These are phyloP conservation scores for Fundulus diaphanus DNA, from an alignment of 2,797 vertebrate species.

Conservation along the genomic window DNA sequence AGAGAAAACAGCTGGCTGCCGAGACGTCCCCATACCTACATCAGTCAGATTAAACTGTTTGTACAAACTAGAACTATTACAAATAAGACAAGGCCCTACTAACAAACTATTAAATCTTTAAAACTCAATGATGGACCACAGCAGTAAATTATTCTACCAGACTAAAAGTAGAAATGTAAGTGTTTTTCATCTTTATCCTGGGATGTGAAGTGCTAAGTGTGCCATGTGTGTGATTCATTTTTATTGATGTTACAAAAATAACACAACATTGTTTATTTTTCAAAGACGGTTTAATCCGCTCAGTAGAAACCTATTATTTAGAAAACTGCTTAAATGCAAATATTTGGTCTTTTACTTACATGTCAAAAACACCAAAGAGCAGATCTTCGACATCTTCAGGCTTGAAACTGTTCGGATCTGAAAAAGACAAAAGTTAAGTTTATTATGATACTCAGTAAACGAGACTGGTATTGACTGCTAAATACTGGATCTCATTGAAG, in stretches of 20 bases:
- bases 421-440: neutral
- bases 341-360: slow-evolving; percentile 60
- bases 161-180: no score
- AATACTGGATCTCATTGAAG: no score
- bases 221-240: no score
- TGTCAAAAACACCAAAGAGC: slow-evolving; percentile 72
- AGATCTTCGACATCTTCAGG: slow-evolving; percentile 76
- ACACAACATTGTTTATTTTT: neutral
- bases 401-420: slow-evolving; percentile 24
- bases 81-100: no score
- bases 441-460: neutral
- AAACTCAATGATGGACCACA: no score
- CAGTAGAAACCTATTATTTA: neutral
- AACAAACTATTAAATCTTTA: no score
- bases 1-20: neutral
- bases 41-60: no score
- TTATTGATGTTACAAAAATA: neutral
- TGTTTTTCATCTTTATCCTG: neutral
- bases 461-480: neutral
- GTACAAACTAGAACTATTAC: no score
- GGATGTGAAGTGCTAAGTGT: neutral
- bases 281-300: neutral
- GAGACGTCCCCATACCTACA: no score
- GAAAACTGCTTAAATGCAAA: neutral
- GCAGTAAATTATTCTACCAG: neutral